Evolutionary conservation across 2,113 vertebrate genomes (phyloP), one percentile per base, ranked within the genome.

Genomic region (Acanthochromis polyacanthus): DNA sequence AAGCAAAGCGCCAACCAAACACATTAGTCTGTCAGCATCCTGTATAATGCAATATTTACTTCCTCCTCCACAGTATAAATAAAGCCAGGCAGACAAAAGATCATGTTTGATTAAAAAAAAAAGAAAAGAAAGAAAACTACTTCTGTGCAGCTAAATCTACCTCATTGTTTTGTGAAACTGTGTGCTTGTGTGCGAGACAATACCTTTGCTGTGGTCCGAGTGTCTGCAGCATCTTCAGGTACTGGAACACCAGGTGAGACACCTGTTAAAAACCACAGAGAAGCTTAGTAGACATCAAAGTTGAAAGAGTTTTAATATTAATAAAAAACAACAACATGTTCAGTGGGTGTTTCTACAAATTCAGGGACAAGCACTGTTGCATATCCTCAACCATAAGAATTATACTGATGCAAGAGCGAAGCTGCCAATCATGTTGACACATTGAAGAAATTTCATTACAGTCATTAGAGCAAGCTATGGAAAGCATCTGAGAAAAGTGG

Each of bases 211-310:
- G 96, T 56, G 98, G 96, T 48, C 97, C 96, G 23, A 96, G 92
- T 0, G 93, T 93, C 93, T 98, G 97, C 75, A 99, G 93, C 98
- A 99, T 97, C 95, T 96, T 97, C 90, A 99, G 91, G 38, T 99
- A 99, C 92, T 99, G 97, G 84, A 99, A 99, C 52, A 99, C 96
- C 65, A 98, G 84, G 15, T 98, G 94, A 78, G 95, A 95, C 90
- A 99, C 96, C 98, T 99, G 87, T 71, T 66, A 93, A 88, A 61
- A 80, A 43, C 78, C 87, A 64, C 28, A 84, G 2, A 67, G 3
- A 60, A 4, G 43, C 4, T 28, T 22, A 67, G 32, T 10, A 60
- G 3, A 74, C 2, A 19, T 2, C 10, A 19, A 5, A 23, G 11
- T 43, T 52, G 1, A 65, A 63, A 20, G 23, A 8, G 38, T n/a